These are phyloP conservation scores for Chanos chanos DNA, from an alignment of 2,797 vertebrate species.

Conservation along the genomic window DNA sequence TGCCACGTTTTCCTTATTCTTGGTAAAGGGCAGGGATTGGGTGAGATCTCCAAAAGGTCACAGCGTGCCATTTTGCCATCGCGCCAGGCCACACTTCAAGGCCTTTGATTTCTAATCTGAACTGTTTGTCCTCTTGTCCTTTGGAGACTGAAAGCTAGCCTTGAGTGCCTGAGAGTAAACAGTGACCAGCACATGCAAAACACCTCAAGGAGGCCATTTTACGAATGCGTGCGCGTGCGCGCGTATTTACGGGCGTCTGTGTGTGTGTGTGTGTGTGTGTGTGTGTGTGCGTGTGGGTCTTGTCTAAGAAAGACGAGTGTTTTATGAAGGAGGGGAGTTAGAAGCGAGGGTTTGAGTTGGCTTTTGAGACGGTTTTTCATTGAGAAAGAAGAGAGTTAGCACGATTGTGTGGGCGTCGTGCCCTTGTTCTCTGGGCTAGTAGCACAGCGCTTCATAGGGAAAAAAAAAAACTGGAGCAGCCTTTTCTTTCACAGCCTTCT, in stretches of 20 bases:
- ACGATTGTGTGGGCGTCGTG: not conserved
- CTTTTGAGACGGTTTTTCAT: no score
- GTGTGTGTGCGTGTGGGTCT: not conserved
- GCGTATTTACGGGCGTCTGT: not conserved
- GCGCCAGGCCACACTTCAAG: not conserved
- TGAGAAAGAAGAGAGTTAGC: no score
- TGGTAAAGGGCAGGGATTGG: not conserved
- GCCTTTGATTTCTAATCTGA: not conserved
- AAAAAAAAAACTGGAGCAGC: slow-evolving; percentile 18
- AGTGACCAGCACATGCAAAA: no score
- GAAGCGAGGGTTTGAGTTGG: no score
- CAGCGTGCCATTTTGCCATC: not conserved
- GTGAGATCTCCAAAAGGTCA: not conserved
- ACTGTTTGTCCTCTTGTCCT: not conserved
- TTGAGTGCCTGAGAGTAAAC: no score
- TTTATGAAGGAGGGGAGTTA: no score
- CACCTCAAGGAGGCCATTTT: no score
- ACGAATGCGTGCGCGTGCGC: not conserved
- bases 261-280: slow-evolving; percentile 2
- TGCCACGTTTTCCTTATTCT: no score
- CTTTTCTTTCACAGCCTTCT: no score
- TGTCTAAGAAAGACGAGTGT: slow-evolving; percentile 3
- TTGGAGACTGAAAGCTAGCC: not conserved
- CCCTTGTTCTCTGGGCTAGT: slow-evolving; percentile 23
- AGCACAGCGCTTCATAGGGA: slow-evolving; percentile 19